These are phyloP conservation scores for Ramphastos sulfuratus DNA, from an alignment of 2,113 vertebrate species.

Conservation along the genomic window DNA sequence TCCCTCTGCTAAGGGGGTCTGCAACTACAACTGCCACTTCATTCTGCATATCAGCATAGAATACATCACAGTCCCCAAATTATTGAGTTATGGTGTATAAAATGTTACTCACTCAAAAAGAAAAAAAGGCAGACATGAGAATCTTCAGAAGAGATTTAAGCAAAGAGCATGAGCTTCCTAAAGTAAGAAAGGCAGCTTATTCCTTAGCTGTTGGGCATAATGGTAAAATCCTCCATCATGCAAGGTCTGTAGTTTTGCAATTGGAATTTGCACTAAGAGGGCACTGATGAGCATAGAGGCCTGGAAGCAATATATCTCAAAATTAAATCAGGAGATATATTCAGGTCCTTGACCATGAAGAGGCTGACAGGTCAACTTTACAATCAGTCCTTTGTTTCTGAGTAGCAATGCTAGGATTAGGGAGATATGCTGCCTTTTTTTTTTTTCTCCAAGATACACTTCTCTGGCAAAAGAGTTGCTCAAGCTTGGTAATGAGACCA, in stretches of 20 bases:
- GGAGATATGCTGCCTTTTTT: not conserved
- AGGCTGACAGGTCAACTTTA: conserved; percentile 28
- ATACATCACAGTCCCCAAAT: not conserved
- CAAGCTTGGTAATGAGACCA: conserved; percentile 26
- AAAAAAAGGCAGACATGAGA: not conserved
- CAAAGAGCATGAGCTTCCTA: conserved; percentile 26
- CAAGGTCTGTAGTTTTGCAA: conserved; percentile 31
- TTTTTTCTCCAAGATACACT: not conserved
- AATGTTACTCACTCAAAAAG: not conserved
- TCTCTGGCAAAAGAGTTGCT: conserved; percentile 20
- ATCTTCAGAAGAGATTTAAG: conserved; percentile 40
- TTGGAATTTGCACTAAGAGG: conserved; percentile 33
- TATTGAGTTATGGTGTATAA: not conserved
- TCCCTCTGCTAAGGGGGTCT: too few species aligned
- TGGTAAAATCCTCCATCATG: conserved; percentile 13
- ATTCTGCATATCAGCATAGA: not conserved
- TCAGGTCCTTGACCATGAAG: conserved; percentile 35
- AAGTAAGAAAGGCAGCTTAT: conserved; percentile 41
- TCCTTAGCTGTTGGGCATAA: conserved; percentile 40
- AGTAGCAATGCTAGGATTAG: conserved; percentile 15
- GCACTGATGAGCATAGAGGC: conserved; percentile 22
- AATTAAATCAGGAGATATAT: conserved; percentile 61
- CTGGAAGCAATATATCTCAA: conserved; percentile 54
- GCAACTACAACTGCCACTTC: not conserved
- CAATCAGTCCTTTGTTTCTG: conserved; percentile 38